A percentile compares a stretch with the other conserved stretches of the same genome.
These are phyloP conservation scores for Cephonodes hylas DNA, from an alignment of 2,888 invertebrate genomes.

Conservation along the genomic window DNA sequence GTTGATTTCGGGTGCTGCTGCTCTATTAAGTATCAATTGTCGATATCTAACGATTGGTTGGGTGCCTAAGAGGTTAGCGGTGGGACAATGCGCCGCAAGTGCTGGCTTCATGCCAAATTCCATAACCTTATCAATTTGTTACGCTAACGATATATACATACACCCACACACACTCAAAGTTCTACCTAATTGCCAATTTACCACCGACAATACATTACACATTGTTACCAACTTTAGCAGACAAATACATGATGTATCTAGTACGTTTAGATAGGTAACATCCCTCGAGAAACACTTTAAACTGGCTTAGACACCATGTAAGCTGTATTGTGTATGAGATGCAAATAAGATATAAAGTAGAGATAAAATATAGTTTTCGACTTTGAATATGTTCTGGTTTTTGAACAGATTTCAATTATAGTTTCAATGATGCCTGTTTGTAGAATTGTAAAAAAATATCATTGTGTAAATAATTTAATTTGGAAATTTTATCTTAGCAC, in stretches of 20 bases:
- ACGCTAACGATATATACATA: conserved; percentile 18
- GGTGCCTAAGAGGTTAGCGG: conserved; percentile 3
- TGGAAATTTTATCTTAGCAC: too few relatives aligned
- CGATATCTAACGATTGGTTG: conserved; percentile 5
- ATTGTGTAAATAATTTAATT: too few relatives aligned
- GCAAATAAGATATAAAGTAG: neutral
- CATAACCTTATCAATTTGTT: conserved; percentile 18
- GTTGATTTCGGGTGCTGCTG: neutral
- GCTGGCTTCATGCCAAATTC: conserved; percentile 14
- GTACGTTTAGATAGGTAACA: neutral
- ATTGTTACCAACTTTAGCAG: conserved; percentile 3
- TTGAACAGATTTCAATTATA: too few relatives aligned
- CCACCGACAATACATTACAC: conserved; percentile 26
- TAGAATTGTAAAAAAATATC: too few relatives aligned
- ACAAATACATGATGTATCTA: conserved; percentile 9
- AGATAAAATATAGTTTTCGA: neutral
- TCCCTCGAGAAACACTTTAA: conserved; percentile 5
- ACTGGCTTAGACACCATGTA: neutral
- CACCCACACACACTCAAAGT: conserved; percentile 28
- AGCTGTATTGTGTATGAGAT: neutral
- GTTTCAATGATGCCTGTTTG: too few relatives aligned
- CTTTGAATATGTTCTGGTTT: too few relatives aligned
- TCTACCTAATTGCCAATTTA: conserved; percentile 40
- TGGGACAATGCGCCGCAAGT: neutral
- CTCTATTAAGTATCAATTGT: conserved; percentile 7